phyloP scores from a whole-genome alignment of 2,797 vertebrate genomes.

The Bovichtus variegatus region DNA sequence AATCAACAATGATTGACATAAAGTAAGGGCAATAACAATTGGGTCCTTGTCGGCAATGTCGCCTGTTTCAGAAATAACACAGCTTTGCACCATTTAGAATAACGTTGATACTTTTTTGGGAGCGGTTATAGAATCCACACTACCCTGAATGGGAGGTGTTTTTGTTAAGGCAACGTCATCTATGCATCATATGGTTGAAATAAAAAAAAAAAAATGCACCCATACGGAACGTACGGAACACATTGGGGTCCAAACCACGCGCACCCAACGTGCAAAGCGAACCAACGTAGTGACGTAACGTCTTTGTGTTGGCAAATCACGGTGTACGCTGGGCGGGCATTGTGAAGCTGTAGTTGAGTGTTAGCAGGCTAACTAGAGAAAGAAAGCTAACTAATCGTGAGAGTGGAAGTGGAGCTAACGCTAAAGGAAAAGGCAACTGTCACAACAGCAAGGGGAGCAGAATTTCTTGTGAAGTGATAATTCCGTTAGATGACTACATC shows the following conservation, averaged over 20 bases:
- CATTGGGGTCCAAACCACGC: conserved; percentile 22
- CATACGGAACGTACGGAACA: conserved; percentile 13
- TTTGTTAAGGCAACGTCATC: neutral
- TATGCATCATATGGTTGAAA: neutral
- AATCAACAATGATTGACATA: neutral
- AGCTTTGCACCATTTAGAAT: conserved; percentile 48
- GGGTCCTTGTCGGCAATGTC: neutral
- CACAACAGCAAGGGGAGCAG: conserved; percentile 72
- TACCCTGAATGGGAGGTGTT: conserved; percentile 10
- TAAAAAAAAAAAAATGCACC: neutral
- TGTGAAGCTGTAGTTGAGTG: conserved; percentile 79
- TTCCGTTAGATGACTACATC: conserved; percentile 51
- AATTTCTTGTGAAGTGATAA: conserved; percentile 40
- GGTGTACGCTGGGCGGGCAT: conserved; percentile 77
- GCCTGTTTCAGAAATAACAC: conserved; percentile 13
- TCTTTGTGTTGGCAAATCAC: conserved; percentile 76
- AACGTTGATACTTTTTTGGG: neutral
- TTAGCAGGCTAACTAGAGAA: conserved; percentile 86
- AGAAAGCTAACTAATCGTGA: conserved; percentile 85
- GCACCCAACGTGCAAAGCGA: conserved; percentile 33
- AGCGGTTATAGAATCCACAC: neutral
- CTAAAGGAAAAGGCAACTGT: conserved; percentile 79
- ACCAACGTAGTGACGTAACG: conserved; percentile 54
- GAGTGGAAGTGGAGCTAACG: conserved; percentile 81
- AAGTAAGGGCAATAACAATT: neutral